Conservation (phyloP, 2,113 vertebrate species). For the Brachypteracias leptosomus region DNA sequence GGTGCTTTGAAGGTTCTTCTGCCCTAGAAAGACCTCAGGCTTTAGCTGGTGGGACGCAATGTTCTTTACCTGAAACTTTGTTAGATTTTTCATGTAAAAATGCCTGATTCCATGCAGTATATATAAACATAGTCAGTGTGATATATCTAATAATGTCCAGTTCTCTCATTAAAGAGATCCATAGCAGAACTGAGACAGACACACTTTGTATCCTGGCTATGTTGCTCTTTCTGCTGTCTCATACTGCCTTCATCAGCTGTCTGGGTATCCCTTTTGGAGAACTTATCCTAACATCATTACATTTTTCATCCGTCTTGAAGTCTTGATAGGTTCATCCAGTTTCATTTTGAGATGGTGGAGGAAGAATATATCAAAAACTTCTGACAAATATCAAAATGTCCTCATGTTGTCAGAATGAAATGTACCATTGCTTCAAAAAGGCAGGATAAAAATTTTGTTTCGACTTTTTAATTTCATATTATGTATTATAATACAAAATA, state of each 20-base stretch:
- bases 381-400: conserved; percentile 32
- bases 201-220: background rate
- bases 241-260: background rate
- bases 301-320: conserved; percentile 8
- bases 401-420: conserved; percentile 30
- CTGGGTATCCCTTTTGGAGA: background rate
- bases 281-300: background rate
- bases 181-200: background rate
- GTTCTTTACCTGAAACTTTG: background rate
- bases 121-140: background rate
- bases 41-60: background rate
- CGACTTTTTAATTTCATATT: conserved; percentile 34
- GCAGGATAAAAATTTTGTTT: conserved; percentile 13
- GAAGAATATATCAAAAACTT: conserved; percentile 29
- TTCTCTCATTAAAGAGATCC: background rate
- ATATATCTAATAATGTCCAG: background rate
- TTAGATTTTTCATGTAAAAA: background rate
- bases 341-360: background rate
- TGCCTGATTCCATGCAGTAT: background rate
- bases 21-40: background rate
- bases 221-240: background rate
- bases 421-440: background rate
- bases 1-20: background rate
- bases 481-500: conserved; percentile 16
- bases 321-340: conserved; percentile 13